These are phyloP conservation scores for Morelia viridis DNA, from an alignment of 2,797 vertebrate species.

Conservation along the genomic window DNA sequence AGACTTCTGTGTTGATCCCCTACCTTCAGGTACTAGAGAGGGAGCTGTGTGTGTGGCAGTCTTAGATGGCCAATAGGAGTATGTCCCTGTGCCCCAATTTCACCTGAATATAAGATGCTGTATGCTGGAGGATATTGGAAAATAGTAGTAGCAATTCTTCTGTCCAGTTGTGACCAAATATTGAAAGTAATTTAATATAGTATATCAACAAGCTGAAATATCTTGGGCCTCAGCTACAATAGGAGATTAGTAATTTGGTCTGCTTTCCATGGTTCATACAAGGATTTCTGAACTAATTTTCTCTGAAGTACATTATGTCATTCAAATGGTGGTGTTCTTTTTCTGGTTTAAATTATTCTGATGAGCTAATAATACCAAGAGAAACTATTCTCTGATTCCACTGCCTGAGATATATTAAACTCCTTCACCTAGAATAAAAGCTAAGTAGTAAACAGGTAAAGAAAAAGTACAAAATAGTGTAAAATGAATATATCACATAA, in stretches of 20 bases:
- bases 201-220: not conserved
- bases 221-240: too few species aligned
- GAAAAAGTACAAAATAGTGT: conserved; percentile 53
- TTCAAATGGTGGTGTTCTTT: not conserved
- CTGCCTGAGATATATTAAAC: conserved; percentile 7
- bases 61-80: not conserved
- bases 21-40: not conserved
- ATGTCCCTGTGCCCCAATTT: not conserved
- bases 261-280: not conserved
- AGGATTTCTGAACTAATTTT: not conserved
- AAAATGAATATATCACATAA: conserved; percentile 25
- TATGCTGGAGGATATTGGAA: not conserved
- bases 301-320: not conserved
- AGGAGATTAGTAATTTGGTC: not conserved
- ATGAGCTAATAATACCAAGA: not conserved
- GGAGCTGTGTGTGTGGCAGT: not conserved
- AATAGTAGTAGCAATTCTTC: not conserved
- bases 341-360: conserved; percentile 18
- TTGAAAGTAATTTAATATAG: not conserved
- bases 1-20: not conserved
- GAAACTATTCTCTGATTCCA: conserved; percentile 18
- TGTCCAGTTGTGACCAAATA: not conserved
- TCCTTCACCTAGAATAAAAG: not conserved
- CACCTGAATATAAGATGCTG: not conserved
- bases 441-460: conserved; percentile 39